These are phyloP conservation scores for Thymelicus sylvestris DNA, from an alignment of 2,888 invertebrate genomes.

Conservation along the genomic window DNA sequence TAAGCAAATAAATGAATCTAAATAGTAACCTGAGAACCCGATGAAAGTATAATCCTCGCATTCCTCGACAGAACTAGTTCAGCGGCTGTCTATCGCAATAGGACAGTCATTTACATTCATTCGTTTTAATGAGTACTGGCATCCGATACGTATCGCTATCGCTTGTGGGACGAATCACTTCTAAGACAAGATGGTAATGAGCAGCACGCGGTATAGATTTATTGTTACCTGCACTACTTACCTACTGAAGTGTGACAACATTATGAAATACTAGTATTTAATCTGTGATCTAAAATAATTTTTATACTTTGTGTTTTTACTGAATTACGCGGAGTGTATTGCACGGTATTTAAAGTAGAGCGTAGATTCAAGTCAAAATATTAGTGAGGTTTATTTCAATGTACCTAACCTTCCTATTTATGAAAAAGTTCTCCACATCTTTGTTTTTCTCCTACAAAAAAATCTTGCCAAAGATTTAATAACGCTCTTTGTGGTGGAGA, in stretches of 20 bases:
- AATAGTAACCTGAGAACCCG: not conserved
- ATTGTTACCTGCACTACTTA: not conserved
- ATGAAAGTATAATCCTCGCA: conserved; percentile 24
- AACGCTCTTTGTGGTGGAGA: too few relatives aligned
- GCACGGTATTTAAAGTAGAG: too few relatives aligned
- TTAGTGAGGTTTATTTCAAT: too few relatives aligned
- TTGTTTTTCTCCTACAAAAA: too few relatives aligned
- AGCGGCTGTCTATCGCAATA: conserved; percentile 8
- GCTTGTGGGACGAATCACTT: not conserved
- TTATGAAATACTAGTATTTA: not conserved
- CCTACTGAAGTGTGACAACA: not conserved
- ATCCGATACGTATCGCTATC: conserved; percentile 9
- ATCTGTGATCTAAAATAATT: too few relatives aligned
- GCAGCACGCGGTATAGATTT: not conserved
- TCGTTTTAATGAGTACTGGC: conserved; percentile 6
- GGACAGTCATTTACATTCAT: conserved; percentile 5
- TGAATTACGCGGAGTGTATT: not conserved
- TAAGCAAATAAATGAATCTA: not conserved
- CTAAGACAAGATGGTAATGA: not conserved
- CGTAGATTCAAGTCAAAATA: too few relatives aligned
- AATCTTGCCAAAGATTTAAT: too few relatives aligned
- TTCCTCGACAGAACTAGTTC: conserved; percentile 18
- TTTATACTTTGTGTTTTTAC: not conserved
- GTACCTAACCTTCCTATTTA: too few relatives aligned
- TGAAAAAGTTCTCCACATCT: too few relatives aligned